Base-by-base conservation (phyloP, 2,113 vertebrate species). In the Pleuronectes platessa region DNA sequence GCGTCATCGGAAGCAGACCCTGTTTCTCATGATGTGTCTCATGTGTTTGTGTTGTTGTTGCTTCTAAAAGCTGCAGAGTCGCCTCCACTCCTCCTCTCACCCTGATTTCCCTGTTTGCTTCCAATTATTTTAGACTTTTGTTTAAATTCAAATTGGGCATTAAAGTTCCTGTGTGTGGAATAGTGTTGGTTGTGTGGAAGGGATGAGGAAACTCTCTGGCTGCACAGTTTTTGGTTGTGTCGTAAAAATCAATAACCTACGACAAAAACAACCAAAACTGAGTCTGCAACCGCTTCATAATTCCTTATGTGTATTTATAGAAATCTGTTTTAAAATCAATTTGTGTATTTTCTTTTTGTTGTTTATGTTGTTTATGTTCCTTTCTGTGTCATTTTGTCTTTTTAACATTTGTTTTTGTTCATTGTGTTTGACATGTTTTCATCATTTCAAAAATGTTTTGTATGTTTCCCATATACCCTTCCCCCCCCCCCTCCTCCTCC, bases 361-460 rank as follows among this genome's bases (percentile, higher is more conserved):
- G 77, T 86, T n/a, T n/a, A n/a, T n/a, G n/a, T n/a, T n/a, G n/a
- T n/a, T 69, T 79, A 65, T 88, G 76, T 85, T 84, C 74, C 26
- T 88, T 89, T 31, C 89, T 58, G 56, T 92, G 56, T 81, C 64
- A 93, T 95, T 96, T 94, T 95, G 92, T 96, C 92, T 51, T 95
- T n/a, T 94, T 96, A 95, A 96, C 95, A 95, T 94, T 94, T 93
- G 86, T 95, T 95, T 51, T 94, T 93, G 89, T 90, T 86, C 93
- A 93, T 96, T 96, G 92, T 95, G 76, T 90, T 89, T 86, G 62
- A 94, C 95, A 96, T 96, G 96, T 97, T 98, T 95, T 96, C 97
- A 96, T 98, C 95, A 93, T 95, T 97, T 97, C 95, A 96, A 95
- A 95, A 94, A 94, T 98, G 78, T 97, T 98, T 96, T 97, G 94